These are phyloP conservation scores for Catharus bicknelli DNA, from an alignment of 2,113 vertebrate species.

Conservation along the genomic window DNA sequence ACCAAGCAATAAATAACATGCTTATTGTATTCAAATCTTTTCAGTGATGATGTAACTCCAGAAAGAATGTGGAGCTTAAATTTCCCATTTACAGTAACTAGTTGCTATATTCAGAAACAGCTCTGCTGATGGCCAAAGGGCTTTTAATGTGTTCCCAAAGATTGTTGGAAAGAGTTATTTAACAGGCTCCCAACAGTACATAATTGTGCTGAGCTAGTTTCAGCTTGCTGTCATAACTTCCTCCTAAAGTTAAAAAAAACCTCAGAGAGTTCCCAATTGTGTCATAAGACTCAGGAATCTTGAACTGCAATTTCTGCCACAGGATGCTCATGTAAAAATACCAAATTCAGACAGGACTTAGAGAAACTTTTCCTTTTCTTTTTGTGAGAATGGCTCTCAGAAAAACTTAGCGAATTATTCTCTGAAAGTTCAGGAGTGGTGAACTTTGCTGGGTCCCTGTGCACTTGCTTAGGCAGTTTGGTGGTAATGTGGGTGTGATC, in stretches of 20 bases:
- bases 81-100: neutral
- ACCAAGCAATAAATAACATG: constrained; percentile 3
- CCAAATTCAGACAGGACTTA: neutral
- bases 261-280: neutral
- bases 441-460: neutral
- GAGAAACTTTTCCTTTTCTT: neutral
- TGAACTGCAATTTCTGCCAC: neutral
- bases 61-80: constrained; percentile 18
- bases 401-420: neutral
- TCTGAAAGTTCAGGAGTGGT: neutral
- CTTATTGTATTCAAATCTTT: constrained; percentile 16
- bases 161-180: constrained; percentile 14
- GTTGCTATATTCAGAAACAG: neutral
- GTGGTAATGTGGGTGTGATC: neutral
- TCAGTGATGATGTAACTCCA: constrained; percentile 11
- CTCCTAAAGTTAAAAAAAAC: neutral
- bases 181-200: neutral
- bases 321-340: neutral
- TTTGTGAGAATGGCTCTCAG: neutral
- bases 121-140: neutral
- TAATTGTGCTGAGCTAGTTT: neutral
- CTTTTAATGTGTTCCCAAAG: neutral
- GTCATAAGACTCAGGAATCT: neutral
- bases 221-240: neutral
- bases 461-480: neutral